These are phyloP conservation scores for Eupeodes latifasciatus DNA, from an alignment of 2,888 invertebrate genomes.

Conservation along the genomic window DNA sequence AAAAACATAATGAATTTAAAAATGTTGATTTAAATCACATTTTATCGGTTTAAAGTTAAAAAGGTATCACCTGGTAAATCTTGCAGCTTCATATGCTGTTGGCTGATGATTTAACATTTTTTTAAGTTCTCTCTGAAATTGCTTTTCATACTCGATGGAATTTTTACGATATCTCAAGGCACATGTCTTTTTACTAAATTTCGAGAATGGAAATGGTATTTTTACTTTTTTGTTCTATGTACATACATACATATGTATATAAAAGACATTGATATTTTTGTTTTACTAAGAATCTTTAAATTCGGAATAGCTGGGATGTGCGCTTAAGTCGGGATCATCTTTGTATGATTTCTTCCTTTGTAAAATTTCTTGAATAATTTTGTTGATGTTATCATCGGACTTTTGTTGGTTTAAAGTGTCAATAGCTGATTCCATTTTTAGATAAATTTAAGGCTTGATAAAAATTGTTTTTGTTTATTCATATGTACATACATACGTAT, in stretches of 20 bases:
- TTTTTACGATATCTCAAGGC: slow-evolving; percentile 75
- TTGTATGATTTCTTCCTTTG: slow-evolving; percentile 5
- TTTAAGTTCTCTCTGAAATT: slow-evolving; percentile 77
- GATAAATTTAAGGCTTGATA: neutral
- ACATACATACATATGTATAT: too few species aligned
- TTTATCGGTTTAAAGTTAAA: neutral
- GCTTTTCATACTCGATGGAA: slow-evolving; percentile 72
- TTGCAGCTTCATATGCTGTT: slow-evolving; percentile 77
- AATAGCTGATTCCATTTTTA: neutral
- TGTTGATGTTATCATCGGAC: neutral
- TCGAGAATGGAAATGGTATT: neutral
- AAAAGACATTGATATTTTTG: neutral
- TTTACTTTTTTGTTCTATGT: neutral
- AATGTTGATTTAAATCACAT: neutral
- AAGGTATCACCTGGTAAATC: slow-evolving; percentile 77
- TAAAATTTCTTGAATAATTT: slow-evolving; percentile 43
- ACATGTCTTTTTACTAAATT: slow-evolving; percentile 72
- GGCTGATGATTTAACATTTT: slow-evolving; percentile 74
- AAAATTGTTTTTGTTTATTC: neutral
- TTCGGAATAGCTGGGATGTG: slow-evolving; percentile 76
- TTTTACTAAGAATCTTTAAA: slow-evolving; percentile 77
- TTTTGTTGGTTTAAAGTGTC: neutral
- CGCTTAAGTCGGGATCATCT: slow-evolving; percentile 72
- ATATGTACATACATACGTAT: too few species aligned
- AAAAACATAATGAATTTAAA: neutral